Conservation (phyloP, 2,797 vertebrate genomes). For the Hybognathus amarus region DNA sequence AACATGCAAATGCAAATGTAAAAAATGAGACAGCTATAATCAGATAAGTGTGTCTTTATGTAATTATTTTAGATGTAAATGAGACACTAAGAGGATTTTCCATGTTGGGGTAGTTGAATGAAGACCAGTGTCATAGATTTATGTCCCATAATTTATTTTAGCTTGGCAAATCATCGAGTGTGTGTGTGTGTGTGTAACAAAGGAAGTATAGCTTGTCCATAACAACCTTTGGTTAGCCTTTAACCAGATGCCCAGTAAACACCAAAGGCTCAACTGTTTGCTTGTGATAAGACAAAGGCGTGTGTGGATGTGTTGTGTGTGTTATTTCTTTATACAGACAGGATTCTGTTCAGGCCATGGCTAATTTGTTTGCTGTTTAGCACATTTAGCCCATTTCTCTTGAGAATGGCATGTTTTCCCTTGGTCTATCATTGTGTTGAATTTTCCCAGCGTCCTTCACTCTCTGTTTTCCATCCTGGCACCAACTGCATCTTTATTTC, state of each 20-base stretch:
- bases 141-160: slow-evolving; percentile 1
- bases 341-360: slow-evolving; percentile 35
- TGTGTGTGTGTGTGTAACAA: slow-evolving; percentile 1
- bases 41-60: not conserved
- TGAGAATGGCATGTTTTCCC: slow-evolving; percentile 33
- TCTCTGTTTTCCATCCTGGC: slow-evolving; percentile 43
- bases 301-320: slow-evolving; percentile 26
- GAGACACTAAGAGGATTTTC: not conserved
- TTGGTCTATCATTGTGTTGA: slow-evolving; percentile 43
- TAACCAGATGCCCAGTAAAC: slow-evolving; percentile 47
- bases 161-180: not conserved
- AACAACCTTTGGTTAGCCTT: slow-evolving; percentile 49
- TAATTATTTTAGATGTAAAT: not conserved
- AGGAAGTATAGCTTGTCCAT: slow-evolving; percentile 27
- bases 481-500: slow-evolving; percentile 28
- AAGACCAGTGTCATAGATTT: slow-evolving; percentile 8
- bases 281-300: slow-evolving; percentile 25
- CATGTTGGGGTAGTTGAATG: not conserved
- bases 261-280: slow-evolving; percentile 28
- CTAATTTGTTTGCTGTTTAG: slow-evolving; percentile 49
- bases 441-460: slow-evolving; percentile 38
- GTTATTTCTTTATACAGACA: slow-evolving; percentile 25
- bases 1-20: not conserved
- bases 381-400: slow-evolving; percentile 41
- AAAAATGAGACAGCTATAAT: not conserved